These are phyloP conservation scores for Notocelia uddmanniana DNA, from an alignment of 2,888 invertebrate genomes.

Conservation along the genomic window DNA sequence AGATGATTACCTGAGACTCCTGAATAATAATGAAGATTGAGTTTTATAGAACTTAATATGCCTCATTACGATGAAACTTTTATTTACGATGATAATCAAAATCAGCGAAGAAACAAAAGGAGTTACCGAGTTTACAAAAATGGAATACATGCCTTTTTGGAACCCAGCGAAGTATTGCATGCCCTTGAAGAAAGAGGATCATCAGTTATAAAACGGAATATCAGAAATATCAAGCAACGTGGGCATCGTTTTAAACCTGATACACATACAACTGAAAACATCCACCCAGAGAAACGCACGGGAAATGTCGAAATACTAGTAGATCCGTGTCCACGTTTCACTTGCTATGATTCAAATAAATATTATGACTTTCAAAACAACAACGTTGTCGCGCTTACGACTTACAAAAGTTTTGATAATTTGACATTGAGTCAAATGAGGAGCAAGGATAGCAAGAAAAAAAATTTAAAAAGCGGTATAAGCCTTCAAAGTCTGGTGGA, in stretches of 20 bases:
- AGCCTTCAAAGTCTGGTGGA: slow-evolving; percentile 77
- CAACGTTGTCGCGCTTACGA: slow-evolving; percentile 67
- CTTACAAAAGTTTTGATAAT: slow-evolving; percentile 82
- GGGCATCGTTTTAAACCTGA: slow-evolving; percentile 68
- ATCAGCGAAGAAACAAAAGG: slow-evolving; percentile 81
- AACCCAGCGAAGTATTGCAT: slow-evolving; percentile 70
- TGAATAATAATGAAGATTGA: slow-evolving; percentile 40
- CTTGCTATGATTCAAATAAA: slow-evolving; percentile 72
- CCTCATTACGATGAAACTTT: slow-evolving; percentile 85
- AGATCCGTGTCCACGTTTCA: slow-evolving; percentile 74
- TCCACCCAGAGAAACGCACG: slow-evolving; percentile 55
- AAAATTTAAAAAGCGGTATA: slow-evolving; percentile 65
- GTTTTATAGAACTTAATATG: slow-evolving; percentile 65
- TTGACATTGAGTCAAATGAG: slow-evolving; percentile 68
- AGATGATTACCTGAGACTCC: slow-evolving; percentile 8
- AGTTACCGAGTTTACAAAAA: slow-evolving; percentile 83
- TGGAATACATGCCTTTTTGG: slow-evolving; percentile 72
- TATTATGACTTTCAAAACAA: slow-evolving; percentile 76
- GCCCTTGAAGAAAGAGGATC: slow-evolving; percentile 75
- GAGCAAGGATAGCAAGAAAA: slow-evolving; percentile 59
- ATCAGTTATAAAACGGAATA: slow-evolving; percentile 76
- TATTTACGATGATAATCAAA: slow-evolving; percentile 79
- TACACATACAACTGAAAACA: slow-evolving; percentile 53
- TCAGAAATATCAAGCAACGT: slow-evolving; percentile 76
- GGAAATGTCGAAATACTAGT: slow-evolving; percentile 47